Base-by-base conservation (phyloP, 2,888 invertebrate species). In the Diarsia brunnea region DNA sequence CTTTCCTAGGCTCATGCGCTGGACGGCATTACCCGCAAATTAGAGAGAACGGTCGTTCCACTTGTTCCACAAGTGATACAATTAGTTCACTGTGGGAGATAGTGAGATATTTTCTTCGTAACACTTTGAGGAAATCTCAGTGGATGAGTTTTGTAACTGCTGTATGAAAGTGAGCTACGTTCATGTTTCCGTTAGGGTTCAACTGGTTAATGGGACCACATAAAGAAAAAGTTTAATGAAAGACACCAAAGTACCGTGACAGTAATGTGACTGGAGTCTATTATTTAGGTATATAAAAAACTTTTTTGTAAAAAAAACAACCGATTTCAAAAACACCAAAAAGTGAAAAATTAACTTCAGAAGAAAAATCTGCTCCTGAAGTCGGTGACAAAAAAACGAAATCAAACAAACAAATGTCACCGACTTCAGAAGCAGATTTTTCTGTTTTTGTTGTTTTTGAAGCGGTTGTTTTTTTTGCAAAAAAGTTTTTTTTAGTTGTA, bases 11-110 rank as follows among this genome's bases (percentile, higher is more conserved):
- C 88, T 90, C 90, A 83, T 81, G 87, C 87, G 78, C 87, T 88
- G 85, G 90, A 90, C 90, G 89, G 91, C 88, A 91, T 91, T 91
- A 90, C 89, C 89, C 86, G 90, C 92, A 93, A 94, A 93, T 93
- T 93, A 93, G 92, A 92, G 89, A 90, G 89, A 92, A 92, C 90
- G 92, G 91, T 91, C 91, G 93, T 88, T 92, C 93, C 87, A 93
- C 92, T 94, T 93, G 88, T 88, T 85, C 80, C 74, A 83, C 81
- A 81, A 84, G 88, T 89, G 89, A 91, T 90, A 90, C 89, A 90
- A 91, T 90, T 90, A 90, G 87, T 87, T 88, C 45, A 81, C 73
- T 67, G 66, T 55, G 38, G 63, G 49, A 70, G 69, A 73, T 84
- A 79, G 69, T 74, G 71, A 77, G 64, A 61, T 70, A 75, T 73